Base-by-base conservation (phyloP, 2,797 vertebrate species). In the Phalloptychus januarius region DNA sequence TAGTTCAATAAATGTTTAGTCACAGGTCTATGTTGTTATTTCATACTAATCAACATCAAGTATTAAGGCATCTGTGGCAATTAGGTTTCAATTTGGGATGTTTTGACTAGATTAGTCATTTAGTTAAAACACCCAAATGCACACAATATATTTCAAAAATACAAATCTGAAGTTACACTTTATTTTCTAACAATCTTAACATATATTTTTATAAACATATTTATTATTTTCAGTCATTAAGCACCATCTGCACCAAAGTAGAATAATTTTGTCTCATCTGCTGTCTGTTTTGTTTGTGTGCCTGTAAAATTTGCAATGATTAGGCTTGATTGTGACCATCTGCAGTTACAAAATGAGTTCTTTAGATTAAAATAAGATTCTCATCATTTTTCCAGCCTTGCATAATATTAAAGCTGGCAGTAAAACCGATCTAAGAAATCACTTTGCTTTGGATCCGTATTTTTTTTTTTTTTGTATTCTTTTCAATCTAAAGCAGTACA, bases 301-400 rank as follows among this genome's bases (percentile, higher is more conserved):
- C 52, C 40, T 58, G 61, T 45, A 28, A 79, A 81, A 77, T 54
- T 67, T 78, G 65, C 33, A 72, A 52, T 79, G 50, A 80, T 81
- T 78, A 79, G 44, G 75, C 72, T 81, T 84, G 76, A 84, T 75
- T 76, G 46, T 75, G 77, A 83, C 80, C 84, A 83, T 74, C 84
- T 85, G 75, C 63, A 86, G 44, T 77, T 71, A 58, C 56, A n/a
- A 74, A 75, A 79, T 38, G 8, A 10, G 63, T 65, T 65, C 20
- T 65, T 65, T 65, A 38, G 63, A 65, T 65, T 40, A 38, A 65
- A 23, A 40, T 38, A 40, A 1, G 31, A 36, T 63, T 63, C 2
- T 63, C 15, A 63, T 63, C 36, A 38, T 20, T 38, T 65, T 23
- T 12, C 61, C 16, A 23, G 18, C 16, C 7, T 38, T 65, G 40